phyloP scores from a whole-genome alignment of 2,888 invertebrate genomes.

The Caenorhabditis sp. region DNA sequence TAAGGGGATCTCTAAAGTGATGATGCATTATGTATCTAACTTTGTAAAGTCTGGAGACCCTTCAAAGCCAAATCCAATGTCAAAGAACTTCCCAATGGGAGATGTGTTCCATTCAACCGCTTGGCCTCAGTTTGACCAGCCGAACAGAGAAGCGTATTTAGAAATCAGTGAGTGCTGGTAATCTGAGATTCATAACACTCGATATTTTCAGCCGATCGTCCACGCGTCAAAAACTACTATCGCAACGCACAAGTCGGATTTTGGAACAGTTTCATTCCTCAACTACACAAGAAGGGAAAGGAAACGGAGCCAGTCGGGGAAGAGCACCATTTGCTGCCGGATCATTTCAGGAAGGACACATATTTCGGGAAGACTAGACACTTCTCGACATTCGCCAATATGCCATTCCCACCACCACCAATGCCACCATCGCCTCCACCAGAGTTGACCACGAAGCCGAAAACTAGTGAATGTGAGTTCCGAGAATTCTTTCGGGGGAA shows the following conservation, averaged over 20 bases:
- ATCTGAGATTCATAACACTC: neutral
- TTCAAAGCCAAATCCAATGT: conserved; percentile 77
- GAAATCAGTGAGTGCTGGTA: conserved; percentile 78
- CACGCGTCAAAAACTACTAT: conserved; percentile 82
- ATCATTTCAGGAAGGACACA: conserved; percentile 72
- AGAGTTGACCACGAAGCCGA: conserved; percentile 68
- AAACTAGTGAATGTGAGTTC: conserved; percentile 66
- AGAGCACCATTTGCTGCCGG: conserved; percentile 49
- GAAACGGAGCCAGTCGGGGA: conserved; percentile 65
- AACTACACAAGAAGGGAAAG: conserved; percentile 76
- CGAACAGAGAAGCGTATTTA: conserved; percentile 81
- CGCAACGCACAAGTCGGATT: conserved; percentile 82
- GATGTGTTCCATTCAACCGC: conserved; percentile 78
- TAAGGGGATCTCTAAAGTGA: conserved; percentile 78
- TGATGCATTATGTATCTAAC: conserved; percentile 83
- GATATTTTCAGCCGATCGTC: conserved; percentile 76
- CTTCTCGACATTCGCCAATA: conserved; percentile 75
- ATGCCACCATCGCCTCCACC: conserved; percentile 81
- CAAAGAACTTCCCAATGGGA: conserved; percentile 77
- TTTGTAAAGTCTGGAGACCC: conserved; percentile 83
- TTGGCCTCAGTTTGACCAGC: conserved; percentile 82
- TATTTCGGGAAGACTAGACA: conserved; percentile 82
- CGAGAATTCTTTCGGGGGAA: no score
- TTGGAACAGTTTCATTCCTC: conserved; percentile 82
- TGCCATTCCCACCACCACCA: conserved; percentile 82